These are phyloP conservation scores for Calycopis cecrops DNA, from an alignment of 1,140 invertebrate genomes.

Conservation along the genomic window DNA sequence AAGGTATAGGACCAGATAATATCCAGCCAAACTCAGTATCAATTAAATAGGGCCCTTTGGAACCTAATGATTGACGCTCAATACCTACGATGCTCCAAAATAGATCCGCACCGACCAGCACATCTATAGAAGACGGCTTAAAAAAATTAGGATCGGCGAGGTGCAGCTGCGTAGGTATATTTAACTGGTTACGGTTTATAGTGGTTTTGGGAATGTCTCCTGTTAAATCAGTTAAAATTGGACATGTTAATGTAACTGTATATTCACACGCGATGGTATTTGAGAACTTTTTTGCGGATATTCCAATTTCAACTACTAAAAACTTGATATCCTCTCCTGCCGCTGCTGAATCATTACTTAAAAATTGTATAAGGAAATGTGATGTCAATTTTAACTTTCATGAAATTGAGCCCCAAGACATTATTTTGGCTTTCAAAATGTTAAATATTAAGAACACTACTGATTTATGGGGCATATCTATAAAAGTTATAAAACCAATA, in stretches of 20 bases:
- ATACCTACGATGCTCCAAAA: constrained; percentile 15
- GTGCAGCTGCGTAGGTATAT: constrained; percentile 5
- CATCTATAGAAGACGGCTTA: constrained; percentile 12
- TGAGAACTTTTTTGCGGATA: no score
- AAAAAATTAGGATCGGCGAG: constrained; percentile 14
- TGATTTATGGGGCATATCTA: no score
- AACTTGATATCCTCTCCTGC: no score
- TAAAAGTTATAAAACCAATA: no score
- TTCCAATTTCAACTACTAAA: no score
- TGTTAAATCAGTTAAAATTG: constrained; percentile 17
- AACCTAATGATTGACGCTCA: constrained; percentile 11
- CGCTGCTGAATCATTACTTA: no score
- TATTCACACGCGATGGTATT: no score
- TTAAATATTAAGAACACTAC: no score
- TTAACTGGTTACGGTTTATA: constrained; percentile 12
- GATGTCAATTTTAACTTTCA: no score
- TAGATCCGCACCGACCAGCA: constrained; percentile 14
- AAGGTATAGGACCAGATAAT: constrained; percentile 16
- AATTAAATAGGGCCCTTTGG: constrained; percentile 13
- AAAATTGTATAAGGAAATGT: no score
- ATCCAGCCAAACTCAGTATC: constrained; percentile 21
- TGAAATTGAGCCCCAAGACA: no score
- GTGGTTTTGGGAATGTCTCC: constrained; percentile 14
- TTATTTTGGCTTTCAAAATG: no score
- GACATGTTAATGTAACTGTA: constrained; percentile 13